phyloP scores from a whole-genome alignment of 2,888 invertebrate species.

The Zele albiditarsus region DNA sequence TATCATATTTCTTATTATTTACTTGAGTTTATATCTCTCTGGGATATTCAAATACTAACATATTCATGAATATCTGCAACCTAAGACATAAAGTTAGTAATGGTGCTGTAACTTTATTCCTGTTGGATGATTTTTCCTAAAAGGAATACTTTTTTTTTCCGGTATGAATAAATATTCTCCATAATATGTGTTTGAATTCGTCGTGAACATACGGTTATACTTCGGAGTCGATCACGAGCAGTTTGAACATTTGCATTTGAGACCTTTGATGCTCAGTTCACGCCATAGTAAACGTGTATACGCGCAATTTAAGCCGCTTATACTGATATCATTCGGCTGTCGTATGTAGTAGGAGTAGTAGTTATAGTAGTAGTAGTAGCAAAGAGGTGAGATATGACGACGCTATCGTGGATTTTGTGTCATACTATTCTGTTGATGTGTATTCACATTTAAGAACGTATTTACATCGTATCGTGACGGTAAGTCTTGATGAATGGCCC shows the following conservation, averaged over 20 bases:
- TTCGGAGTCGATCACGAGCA: constrained; percentile 22
- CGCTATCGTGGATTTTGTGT: too few relatives aligned
- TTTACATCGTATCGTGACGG: neutral
- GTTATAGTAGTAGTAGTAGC: too few relatives aligned
- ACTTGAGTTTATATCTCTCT: too few relatives aligned
- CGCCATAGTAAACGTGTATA: neutral
- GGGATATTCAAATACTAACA: too few relatives aligned
- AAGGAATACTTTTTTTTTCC: neutral
- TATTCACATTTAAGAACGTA: neutral
- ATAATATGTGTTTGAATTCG: too few relatives aligned
- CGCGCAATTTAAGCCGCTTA: constrained; percentile 37
- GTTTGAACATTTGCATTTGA: constrained; percentile 19
- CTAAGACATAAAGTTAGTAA: too few relatives aligned
- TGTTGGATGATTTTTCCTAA: too few relatives aligned
- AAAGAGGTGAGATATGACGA: constrained; percentile 23
- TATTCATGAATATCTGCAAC: too few relatives aligned
- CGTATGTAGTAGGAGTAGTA: too few relatives aligned
- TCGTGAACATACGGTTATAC: neutral
- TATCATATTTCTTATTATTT: too few relatives aligned
- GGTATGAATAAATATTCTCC: neutral
- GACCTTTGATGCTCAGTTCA: constrained; percentile 29
- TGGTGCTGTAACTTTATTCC: too few relatives aligned
- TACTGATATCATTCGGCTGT: constrained; percentile 1
- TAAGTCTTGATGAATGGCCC: neutral
- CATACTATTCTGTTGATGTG: constrained; percentile 18